phyloP scores from a whole-genome alignment of 1,140 invertebrate species.

The Drosophila subpulchrella region DNA sequence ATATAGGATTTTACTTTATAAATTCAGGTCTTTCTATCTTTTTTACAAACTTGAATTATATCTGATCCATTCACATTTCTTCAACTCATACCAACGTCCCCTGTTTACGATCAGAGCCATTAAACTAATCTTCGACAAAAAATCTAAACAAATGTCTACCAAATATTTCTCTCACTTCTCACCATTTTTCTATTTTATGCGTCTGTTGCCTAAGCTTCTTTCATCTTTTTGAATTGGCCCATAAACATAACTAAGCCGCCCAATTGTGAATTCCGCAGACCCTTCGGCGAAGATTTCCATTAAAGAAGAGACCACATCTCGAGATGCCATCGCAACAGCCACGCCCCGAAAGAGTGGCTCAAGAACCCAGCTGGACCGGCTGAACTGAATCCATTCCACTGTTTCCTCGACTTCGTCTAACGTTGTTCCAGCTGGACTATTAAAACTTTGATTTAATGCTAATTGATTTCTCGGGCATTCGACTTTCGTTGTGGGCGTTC shows the following conservation, averaged over 20 bases:
- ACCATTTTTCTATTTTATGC: conserved; percentile 15
- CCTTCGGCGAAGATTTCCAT: conserved; percentile 30
- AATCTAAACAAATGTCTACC: conserved; percentile 17
- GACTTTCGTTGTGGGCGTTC: conserved; percentile 55
- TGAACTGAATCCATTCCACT: background rate
- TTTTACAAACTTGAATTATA: background rate
- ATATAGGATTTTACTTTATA: background rate
- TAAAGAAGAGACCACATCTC: conserved; percentile 24
- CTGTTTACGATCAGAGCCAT: conserved; percentile 4
- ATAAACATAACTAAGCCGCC: conserved; percentile 26
- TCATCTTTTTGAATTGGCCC: conserved; percentile 21
- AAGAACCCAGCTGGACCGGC: conserved; percentile 6
- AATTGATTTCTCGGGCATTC: conserved; percentile 64
- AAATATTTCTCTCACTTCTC: conserved; percentile 29
- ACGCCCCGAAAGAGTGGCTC: conserved; percentile 12
- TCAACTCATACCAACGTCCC: background rate
- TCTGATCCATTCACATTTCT: conserved; percentile 14
- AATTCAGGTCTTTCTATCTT: background rate
- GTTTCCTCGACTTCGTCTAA: conserved; percentile 6
- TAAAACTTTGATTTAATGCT: conserved; percentile 77
- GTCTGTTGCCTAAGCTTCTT: conserved; percentile 17
- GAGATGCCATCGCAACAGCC: conserved; percentile 26
- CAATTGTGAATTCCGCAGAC: conserved; percentile 20
- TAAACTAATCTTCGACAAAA: conserved; percentile 16
- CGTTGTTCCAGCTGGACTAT: conserved; percentile 27